A percentile compares a stretch with the other conserved stretches of the same genome.
phyloP scores from a whole-genome alignment of 2,797 vertebrate genomes.

The Sebastes minor region DNA sequence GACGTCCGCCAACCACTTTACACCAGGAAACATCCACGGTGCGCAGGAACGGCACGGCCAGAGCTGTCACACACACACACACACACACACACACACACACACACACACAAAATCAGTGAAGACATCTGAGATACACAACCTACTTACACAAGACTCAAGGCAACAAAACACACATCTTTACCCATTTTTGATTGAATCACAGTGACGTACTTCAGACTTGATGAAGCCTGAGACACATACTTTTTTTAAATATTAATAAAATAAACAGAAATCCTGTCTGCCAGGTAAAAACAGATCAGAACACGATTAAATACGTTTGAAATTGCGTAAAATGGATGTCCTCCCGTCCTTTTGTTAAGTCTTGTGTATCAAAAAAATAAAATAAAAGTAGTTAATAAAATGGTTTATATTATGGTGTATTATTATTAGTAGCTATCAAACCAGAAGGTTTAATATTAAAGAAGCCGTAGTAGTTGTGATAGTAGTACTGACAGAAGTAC shows the following conservation, averaged over 20 bases:
- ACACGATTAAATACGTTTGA: background rate
- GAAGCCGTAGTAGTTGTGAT: background rate
- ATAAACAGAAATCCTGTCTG: background rate
- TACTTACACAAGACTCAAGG: background rate
- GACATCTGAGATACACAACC: no score
- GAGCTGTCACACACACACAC: conserved; percentile 72
- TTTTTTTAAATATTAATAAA: background rate
- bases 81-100: background rate
- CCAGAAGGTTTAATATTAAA: background rate
- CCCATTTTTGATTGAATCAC: background rate
- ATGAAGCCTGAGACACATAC: background rate
- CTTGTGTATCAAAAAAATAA: background rate
- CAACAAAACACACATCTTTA: background rate
- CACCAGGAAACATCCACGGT: conserved; percentile 90
- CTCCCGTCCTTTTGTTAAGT: background rate
- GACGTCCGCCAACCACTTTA: conserved; percentile 88
- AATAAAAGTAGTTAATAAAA: background rate
- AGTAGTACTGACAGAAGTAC: background rate
- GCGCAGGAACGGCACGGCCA: conserved; percentile 82
- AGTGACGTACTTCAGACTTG: background rate
- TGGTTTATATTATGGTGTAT: background rate
- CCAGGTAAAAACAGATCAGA: background rate
- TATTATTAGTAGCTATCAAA: background rate
- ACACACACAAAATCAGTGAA: no score
- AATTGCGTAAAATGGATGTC: background rate